These are phyloP conservation scores for Pristis pectinata DNA, from an alignment of 2,797 vertebrate genomes.

Conservation along the genomic window DNA sequence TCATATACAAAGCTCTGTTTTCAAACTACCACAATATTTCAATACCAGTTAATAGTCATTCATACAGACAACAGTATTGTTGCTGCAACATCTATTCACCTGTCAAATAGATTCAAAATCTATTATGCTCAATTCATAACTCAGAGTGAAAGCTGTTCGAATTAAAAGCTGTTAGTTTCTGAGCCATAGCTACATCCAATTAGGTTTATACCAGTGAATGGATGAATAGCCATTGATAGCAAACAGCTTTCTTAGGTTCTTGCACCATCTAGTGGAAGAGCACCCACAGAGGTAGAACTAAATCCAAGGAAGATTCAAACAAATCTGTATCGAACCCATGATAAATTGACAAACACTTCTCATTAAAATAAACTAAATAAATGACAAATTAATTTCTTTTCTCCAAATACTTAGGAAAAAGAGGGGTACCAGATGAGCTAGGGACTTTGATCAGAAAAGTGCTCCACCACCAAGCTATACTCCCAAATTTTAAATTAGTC, in stretches of 20 bases:
- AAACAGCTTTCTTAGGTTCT: not conserved
- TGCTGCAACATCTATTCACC: not conserved
- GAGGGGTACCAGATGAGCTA: not conserved
- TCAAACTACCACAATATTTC: not conserved
- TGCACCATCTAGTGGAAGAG: not conserved
- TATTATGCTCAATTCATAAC: not conserved
- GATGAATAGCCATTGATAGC: not conserved
- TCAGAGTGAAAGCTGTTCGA: not conserved
- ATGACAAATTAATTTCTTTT: not conserved
- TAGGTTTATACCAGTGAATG: not conserved
- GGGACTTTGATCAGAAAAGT: not conserved
- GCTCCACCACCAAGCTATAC: not conserved
- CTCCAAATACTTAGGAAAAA: not conserved
- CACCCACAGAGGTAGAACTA: not conserved
- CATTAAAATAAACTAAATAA: not conserved
- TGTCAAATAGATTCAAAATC: not conserved
- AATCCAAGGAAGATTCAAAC: not conserved
- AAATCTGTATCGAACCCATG: not conserved
- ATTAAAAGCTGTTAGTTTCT: not conserved
- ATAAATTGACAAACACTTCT: not conserved
- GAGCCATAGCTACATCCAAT: not conserved
- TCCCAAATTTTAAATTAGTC: not conserved
- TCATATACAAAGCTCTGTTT: not conserved
- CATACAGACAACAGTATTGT: not conserved
- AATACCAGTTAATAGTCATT: not conserved